A percentile compares a stretch with the other conserved stretches of the same genome.
phyloP scores from a whole-genome alignment of 2,888 invertebrate genomes.

The Heliothis peltigera region DNA sequence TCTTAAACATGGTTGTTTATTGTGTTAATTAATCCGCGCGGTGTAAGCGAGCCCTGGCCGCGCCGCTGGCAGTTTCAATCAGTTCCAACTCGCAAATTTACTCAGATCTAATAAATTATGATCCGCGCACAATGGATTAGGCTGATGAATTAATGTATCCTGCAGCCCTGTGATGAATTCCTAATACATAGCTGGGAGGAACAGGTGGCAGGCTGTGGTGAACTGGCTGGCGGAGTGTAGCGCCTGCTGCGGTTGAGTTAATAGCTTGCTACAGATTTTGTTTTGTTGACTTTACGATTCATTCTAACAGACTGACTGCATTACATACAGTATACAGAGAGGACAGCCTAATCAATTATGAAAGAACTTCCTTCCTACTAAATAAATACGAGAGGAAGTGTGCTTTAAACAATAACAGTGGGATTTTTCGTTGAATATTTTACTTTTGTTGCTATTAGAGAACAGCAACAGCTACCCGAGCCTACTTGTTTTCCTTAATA shows the following conservation, averaged over 20 bases:
- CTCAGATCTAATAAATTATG: constrained; percentile 68
- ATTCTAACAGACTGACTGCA: too few species aligned
- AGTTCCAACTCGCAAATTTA: constrained; percentile 63
- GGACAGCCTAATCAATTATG: constrained; percentile 25
- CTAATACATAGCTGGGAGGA: constrained; percentile 59
- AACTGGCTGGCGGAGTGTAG: background rate
- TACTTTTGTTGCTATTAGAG: too few species aligned
- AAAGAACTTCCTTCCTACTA: constrained; percentile 11
- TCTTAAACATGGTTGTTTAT: constrained; percentile 59
- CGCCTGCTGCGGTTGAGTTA: background rate
- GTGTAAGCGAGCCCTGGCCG: constrained; percentile 40
- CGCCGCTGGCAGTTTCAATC: constrained; percentile 59
- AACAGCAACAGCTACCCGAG: too few species aligned
- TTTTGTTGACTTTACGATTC: background rate
- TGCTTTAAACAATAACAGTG: too few species aligned
- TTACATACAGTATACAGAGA: constrained; percentile 33
- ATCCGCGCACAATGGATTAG: constrained; percentile 65
- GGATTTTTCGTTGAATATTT: too few species aligned
- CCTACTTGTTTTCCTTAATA: too few species aligned
- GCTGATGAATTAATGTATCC: constrained; percentile 67
- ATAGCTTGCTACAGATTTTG: background rate
- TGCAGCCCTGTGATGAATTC: constrained; percentile 58
- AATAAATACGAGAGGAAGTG: too few species aligned
- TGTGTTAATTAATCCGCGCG: constrained; percentile 61
- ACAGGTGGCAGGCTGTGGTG: constrained; percentile 40